These are phyloP conservation scores for Actinemys pallida DNA, from an alignment of 2,113 vertebrate species.

Conservation along the genomic window DNA sequence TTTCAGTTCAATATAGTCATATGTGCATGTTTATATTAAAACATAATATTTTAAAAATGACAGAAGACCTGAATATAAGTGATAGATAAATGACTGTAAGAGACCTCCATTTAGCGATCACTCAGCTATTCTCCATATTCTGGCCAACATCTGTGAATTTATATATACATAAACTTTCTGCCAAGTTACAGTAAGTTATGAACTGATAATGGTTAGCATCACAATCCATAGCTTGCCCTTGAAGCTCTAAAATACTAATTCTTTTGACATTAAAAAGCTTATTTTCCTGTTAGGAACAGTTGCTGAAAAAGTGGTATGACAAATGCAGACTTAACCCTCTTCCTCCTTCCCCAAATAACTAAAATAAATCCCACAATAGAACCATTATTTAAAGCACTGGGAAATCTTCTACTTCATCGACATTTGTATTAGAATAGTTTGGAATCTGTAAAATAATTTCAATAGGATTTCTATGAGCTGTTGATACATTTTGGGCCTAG, in stretches of 20 bases:
- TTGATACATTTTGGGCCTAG: neutral
- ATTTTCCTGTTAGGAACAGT: neutral
- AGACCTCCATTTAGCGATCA: neutral
- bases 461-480: neutral
- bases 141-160: neutral
- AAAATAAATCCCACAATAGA: neutral
- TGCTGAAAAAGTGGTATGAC: neutral
- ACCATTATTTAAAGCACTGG: neutral
- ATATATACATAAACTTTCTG: neutral
- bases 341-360: neutral
- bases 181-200: neutral
- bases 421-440: neutral
- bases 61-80: neutral
- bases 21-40: neutral
- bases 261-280: neutral
- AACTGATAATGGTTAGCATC: neutral
- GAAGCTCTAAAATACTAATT: neutral
- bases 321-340: neutral
- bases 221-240: neutral
- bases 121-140: rapidly evolving
- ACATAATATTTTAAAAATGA: neutral
- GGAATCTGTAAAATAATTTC: neutral
- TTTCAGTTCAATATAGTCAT: neutral
- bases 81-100: neutral
- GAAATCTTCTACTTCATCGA: neutral